These are phyloP conservation scores for Dryocosmus kuriphilus DNA, from an alignment of 2,888 invertebrate genomes.

Conservation along the genomic window DNA sequence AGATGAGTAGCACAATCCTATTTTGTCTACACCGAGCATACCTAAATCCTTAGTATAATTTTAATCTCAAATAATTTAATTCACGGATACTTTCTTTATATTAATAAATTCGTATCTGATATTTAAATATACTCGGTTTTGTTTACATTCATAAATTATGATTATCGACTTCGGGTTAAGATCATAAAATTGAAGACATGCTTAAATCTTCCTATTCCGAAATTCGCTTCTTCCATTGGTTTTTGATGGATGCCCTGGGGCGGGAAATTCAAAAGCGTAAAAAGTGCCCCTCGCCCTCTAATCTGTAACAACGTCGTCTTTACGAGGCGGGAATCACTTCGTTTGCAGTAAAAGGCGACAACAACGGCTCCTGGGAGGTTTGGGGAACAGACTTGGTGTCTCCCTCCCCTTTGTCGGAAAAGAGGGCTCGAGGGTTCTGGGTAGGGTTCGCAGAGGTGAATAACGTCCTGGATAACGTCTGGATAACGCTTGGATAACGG, in stretches of 20 bases:
- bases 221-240: conserved; percentile 1
- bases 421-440: conserved; percentile 66
- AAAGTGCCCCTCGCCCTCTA: conserved; percentile 54
- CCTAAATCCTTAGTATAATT: not conserved
- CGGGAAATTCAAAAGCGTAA: conserved; percentile 26
- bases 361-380: conserved; percentile 62
- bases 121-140: too few relatives aligned
- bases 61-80: not conserved
- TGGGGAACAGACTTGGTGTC: conserved; percentile 41
- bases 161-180: too few relatives aligned
- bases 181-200: not conserved
- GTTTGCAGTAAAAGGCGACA: conserved; percentile 77
- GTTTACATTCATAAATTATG: too few relatives aligned
- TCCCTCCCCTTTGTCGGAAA: conserved; percentile 46
- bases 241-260: conserved; percentile 16
- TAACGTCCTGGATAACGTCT: conserved; percentile 74
- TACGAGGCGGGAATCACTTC: conserved; percentile 77
- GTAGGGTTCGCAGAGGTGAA: conserved; percentile 63
- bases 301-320: conserved; percentile 71
- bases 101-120: too few relatives aligned
- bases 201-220: not conserved
- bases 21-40: not conserved
- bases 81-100: not conserved
- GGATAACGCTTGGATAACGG: conserved; percentile 75
- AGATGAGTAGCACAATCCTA: not conserved